Evolutionary conservation across 2,888 invertebrate species (phyloP).

Genomic region (Drosophila eohydei): DNA sequence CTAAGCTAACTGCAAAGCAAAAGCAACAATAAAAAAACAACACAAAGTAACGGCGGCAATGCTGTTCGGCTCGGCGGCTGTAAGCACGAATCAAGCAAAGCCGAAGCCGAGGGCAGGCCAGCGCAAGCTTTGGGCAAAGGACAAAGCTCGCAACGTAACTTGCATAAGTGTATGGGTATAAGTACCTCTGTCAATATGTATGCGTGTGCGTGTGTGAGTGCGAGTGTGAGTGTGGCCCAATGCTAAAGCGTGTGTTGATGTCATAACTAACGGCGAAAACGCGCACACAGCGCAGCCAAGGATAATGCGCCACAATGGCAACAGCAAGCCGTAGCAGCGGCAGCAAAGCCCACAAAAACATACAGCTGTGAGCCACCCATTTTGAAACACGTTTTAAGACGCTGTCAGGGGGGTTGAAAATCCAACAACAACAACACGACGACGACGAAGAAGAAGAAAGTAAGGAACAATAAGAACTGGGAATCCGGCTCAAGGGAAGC

Average conservation of each 20-base stretch:
- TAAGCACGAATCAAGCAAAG: slow-evolving; percentile 64
- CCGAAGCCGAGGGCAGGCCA: slow-evolving; percentile 40
- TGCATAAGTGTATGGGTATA: slow-evolving; percentile 1
- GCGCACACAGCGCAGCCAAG: slow-evolving; percentile 51
- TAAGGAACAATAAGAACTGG: slow-evolving; percentile 26
- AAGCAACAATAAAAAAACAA: slow-evolving; percentile 1
- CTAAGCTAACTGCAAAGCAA: slow-evolving; percentile 10
- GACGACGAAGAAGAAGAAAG: neutral
- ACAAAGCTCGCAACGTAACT: slow-evolving; percentile 47
- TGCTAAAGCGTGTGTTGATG: slow-evolving; percentile 72
- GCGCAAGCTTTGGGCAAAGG: slow-evolving; percentile 61
- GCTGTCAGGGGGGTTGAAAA: slow-evolving; percentile 56
- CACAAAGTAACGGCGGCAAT: slow-evolving; percentile 9
- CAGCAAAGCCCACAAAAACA: slow-evolving; percentile 23
- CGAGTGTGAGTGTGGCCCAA: slow-evolving; percentile 24
- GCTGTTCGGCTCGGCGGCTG: slow-evolving; percentile 29
- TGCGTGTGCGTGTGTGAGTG: slow-evolving; percentile 14
- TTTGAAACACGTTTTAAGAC: slow-evolving; percentile 77
- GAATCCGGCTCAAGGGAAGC: slow-evolving; percentile 67
- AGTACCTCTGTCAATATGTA: neutral
- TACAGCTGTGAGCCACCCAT: slow-evolving; percentile 70
- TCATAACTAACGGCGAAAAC: slow-evolving; percentile 61
- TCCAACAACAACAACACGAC: slow-evolving; percentile 26
- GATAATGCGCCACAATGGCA: slow-evolving; percentile 52
- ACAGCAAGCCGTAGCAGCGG: slow-evolving; percentile 1